Evolutionary conservation across 2,113 vertebrate species (phyloP).

Genomic region (Centropus unirufus): DNA sequence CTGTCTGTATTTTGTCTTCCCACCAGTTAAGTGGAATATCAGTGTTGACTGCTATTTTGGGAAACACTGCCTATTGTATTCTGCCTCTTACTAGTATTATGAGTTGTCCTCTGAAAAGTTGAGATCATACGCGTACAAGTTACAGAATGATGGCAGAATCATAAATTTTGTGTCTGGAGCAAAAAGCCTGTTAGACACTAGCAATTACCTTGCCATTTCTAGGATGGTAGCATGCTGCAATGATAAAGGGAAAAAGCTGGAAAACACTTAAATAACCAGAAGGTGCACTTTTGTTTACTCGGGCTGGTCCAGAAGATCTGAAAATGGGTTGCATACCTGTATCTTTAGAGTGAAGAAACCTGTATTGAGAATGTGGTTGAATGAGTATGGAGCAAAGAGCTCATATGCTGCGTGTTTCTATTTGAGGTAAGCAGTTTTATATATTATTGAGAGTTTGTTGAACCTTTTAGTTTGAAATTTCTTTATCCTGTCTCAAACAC

Average conservation of each 20-base stretch:
- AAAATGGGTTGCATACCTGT: neutral
- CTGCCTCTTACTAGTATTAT: neutral
- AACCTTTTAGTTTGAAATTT: neutral
- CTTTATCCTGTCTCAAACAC: neutral
- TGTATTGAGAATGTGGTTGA: neutral
- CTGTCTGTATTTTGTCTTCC: neutral
- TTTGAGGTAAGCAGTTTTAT: neutral
- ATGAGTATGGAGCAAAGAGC: neutral
- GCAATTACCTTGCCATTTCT: neutral
- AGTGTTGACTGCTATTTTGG: neutral
- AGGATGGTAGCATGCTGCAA: neutral
- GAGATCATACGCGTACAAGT: neutral
- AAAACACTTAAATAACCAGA: neutral
- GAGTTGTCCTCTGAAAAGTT: neutral
- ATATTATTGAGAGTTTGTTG: neutral
- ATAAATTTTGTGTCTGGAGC: neutral
- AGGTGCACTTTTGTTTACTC: neutral
- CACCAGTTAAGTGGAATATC: neutral
- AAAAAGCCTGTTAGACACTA: neutral
- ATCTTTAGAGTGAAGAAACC: neutral
- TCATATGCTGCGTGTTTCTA: neutral
- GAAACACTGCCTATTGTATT: neutral
- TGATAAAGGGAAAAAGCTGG: neutral
- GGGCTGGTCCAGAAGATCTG: neutral
- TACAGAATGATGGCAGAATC: neutral